Evolutionary conservation across 2,797 vertebrate species (phyloP), one percentile per base, ranked within the genome.

Genomic region (Cirrhinus molitorella): DNA sequence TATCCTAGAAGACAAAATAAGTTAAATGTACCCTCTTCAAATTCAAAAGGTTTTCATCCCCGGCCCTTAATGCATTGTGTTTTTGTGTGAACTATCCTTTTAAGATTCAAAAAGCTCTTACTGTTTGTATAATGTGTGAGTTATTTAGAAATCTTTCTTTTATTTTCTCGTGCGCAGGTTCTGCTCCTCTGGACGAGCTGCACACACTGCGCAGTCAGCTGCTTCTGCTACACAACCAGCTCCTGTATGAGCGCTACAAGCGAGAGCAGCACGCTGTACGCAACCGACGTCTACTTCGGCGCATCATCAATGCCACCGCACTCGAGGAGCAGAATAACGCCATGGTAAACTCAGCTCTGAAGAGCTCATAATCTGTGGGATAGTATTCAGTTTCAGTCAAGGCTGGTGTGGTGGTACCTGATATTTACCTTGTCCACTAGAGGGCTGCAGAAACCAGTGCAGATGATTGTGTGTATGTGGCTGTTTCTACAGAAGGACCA

Each of bases 271-370:
- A 99, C 0, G 98, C 98, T 2, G 93, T 98, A 45, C 96, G 98
- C 86, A 99, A 99, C 94, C 92, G 98, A 9, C 96, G 98, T 2
- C 96, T 99, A 25, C 93, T 99, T 83, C 95, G 98, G 17, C 97
- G 96, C 88, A 97, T 98, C 92, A 98, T 98, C 93, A 96, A 96
- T 76, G 97, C 97, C 21, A 98, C 98, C 0, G 96, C 98, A 0
- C 95, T 99, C 85, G 97, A 99, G 93, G 98, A 99, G 81, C 97
- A 99, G 91, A 99, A 99, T 45, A 96, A 96, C 0, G 98, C 98
- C 5, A 99, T 99, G 98, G 98, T 97, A 93, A 96, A 88, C 7
- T 68, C 16, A 51, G n/a, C 21, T 40, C 21, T 23, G 9, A 31
- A 5, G n/a, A n/a, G n/a, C n/a, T 1, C 23, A 68, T 19, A 21